phyloP scores from a whole-genome alignment of 2,888 invertebrate genomes.

The Andrena haemorrhoa region DNA sequence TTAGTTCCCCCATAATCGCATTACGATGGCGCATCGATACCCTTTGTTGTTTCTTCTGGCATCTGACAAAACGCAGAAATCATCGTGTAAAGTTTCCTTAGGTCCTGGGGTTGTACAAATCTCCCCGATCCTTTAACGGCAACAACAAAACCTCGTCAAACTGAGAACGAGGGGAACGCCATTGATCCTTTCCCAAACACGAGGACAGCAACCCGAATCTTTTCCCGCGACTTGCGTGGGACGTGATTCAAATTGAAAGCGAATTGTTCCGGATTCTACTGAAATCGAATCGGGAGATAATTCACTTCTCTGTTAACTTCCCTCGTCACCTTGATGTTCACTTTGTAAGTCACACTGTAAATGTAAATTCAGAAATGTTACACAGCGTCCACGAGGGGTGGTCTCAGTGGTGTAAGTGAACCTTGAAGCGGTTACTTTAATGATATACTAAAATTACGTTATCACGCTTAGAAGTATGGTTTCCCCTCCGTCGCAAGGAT shows the following conservation, averaged over 20 bases:
- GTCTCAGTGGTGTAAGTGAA: neutral
- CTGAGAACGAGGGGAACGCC: neutral
- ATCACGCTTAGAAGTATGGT: neutral
- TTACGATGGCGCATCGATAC: neutral
- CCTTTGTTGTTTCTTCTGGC: neutral
- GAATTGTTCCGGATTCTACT: neutral
- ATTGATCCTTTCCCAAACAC: slow-evolving; percentile 36
- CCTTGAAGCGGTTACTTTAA: slow-evolving; percentile 7
- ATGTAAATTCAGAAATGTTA: neutral
- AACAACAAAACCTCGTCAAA: neutral
- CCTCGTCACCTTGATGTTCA: too few species aligned
- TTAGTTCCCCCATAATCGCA: neutral
- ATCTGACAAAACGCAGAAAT: neutral
- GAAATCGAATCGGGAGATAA: too few species aligned
- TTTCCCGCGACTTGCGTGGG: neutral
- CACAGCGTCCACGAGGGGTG: neutral
- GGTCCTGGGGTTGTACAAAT: neutral
- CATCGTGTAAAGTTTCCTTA: slow-evolving; percentile 25
- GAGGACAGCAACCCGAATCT: slow-evolving; percentile 2
- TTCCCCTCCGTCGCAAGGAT: neutral
- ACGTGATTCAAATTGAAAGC: neutral
- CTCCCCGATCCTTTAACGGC: slow-evolving; percentile 17
- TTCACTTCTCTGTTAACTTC: too few species aligned
- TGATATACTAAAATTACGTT: neutral
- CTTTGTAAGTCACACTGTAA: too few species aligned